Percentiles rank a stretch among this genome's conserved stretches.
Evolutionary conservation across 2,888 invertebrate species (phyloP).

Genomic region (Microctonus aethiopoides): DNA sequence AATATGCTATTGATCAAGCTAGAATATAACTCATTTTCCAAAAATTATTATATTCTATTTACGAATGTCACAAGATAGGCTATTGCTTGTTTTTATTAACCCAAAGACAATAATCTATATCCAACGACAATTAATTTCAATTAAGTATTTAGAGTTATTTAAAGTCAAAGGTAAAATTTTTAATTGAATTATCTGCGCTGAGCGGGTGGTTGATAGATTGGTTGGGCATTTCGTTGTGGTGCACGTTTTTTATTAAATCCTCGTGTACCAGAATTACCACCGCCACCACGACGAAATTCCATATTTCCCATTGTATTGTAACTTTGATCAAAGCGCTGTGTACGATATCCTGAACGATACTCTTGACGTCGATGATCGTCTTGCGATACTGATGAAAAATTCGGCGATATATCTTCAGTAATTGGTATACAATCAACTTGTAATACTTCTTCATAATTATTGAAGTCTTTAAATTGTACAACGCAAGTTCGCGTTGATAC

Average conservation of each 20-base stretch:
- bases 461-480: conserved; percentile 88
- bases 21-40: neutral
- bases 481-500: conserved; percentile 86
- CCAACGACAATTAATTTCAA: neutral
- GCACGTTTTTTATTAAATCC: conserved; percentile 52
- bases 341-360: conserved; percentile 54
- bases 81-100: neutral
- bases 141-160: neutral
- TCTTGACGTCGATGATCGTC: conserved; percentile 51
- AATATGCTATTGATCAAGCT: neutral
- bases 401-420: conserved; percentile 58
- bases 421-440: conserved; percentile 83
- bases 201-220: conserved; percentile 64
- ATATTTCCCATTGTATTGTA: conserved; percentile 45
- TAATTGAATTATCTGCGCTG: conserved; percentile 51
- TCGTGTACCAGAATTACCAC: conserved; percentile 42
- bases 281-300: conserved; percentile 59
- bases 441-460: conserved; percentile 89
- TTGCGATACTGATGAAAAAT: conserved; percentile 33
- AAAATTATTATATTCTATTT: neutral
- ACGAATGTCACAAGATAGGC: neutral
- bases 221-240: conserved; percentile 61
- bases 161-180: neutral
- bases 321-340: conserved; percentile 57
- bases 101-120: neutral